A percentile compares a stretch with the other conserved stretches of the same genome.
Conservation (phyloP, 1,140 invertebrate species). For the Aphelenchoides fujianensis region DNA sequence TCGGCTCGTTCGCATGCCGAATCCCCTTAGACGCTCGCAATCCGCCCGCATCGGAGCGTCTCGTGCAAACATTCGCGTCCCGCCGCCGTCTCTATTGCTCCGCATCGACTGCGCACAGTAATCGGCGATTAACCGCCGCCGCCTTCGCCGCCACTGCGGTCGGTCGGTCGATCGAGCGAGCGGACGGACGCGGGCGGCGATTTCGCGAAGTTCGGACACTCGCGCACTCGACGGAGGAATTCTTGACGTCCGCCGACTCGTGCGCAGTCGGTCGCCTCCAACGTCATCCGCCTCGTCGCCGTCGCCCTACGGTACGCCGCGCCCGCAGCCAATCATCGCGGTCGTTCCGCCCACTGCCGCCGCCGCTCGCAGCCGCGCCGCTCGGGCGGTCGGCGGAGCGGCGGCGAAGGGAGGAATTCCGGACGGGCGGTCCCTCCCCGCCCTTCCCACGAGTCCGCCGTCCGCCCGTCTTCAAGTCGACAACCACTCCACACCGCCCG, state of each 20-base stretch:
- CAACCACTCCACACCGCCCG: background rate
- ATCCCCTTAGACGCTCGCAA: background rate
- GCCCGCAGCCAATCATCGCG: conserved; percentile 11
- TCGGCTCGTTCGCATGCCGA: conserved; percentile 1
- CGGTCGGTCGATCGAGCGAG: too few relatives aligned
- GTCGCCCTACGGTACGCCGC: background rate
- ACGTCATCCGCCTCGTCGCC: background rate
- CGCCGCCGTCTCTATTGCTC: background rate
- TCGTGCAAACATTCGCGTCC: background rate
- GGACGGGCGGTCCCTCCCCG: background rate
- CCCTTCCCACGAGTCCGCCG: background rate
- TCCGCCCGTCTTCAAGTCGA: background rate
- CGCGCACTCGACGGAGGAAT: too few relatives aligned
- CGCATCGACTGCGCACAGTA: background rate
- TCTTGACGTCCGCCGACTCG: background rate
- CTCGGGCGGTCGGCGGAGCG: too few relatives aligned
- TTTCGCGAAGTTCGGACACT: too few relatives aligned
- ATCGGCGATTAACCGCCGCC: background rate
- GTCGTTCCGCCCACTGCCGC: background rate
- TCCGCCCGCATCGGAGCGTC: background rate
- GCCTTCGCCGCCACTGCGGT: too few relatives aligned
- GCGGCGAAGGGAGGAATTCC: too few relatives aligned
- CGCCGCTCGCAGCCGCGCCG: too few relatives aligned
- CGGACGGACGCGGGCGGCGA: too few relatives aligned
- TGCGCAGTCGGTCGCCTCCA: background rate